Conservation (phyloP, 2,888 invertebrate species). For the Teleiodes luculella region DNA sequence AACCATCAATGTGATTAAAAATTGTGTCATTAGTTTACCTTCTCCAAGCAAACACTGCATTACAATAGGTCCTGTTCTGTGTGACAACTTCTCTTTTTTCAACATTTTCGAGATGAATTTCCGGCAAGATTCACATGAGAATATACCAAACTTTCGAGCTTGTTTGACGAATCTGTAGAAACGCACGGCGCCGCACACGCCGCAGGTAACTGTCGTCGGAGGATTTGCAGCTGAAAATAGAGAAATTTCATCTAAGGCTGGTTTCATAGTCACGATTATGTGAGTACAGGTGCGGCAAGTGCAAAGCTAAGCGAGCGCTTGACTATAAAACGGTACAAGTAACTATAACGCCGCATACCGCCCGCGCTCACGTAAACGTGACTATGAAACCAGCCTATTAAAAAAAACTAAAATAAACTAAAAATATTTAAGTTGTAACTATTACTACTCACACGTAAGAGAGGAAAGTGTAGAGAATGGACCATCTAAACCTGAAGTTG, state of each 20-base stretch:
- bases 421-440: background rate
- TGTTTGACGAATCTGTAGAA: conserved; percentile 87
- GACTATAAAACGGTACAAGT: background rate
- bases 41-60: conserved; percentile 85
- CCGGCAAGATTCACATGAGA: conserved; percentile 91
- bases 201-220: conserved; percentile 84
- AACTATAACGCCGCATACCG: too few relatives aligned
- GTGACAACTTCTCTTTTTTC: conserved; percentile 81
- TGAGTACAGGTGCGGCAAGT: background rate
- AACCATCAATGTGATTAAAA: too few relatives aligned
- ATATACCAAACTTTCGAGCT: conserved; percentile 89
- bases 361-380: too few relatives aligned
- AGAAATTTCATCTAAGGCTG: background rate
- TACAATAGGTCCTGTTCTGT: conserved; percentile 72
- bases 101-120: conserved; percentile 92
- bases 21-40: too few relatives aligned
- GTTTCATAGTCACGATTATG: background rate
- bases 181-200: conserved; percentile 87
- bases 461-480: conserved; percentile 79
- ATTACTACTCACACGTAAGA: conserved; percentile 57
- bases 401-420: background rate
- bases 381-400: background rate
- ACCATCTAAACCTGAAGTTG: conserved; percentile 78
- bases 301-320: background rate
- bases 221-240: conserved; percentile 70